phyloP scores from a whole-genome alignment of 1,140 invertebrate genomes.

The Drosophila pseudoananassae region DNA sequence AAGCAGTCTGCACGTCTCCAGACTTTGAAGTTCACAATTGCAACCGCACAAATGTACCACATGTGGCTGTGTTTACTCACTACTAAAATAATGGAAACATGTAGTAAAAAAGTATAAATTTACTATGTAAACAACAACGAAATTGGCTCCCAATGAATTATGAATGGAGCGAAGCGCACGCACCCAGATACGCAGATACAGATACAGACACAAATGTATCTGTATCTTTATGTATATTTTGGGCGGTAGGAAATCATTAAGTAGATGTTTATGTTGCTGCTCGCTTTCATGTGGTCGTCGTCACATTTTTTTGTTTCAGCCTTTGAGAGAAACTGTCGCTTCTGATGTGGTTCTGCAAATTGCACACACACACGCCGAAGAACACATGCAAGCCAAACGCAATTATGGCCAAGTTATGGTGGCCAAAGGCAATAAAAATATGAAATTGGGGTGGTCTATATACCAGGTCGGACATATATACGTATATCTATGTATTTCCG shows the following conservation, averaged over 20 bases:
- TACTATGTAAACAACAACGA: constrained; percentile 79
- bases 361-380: constrained; percentile 28
- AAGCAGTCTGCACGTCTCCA: constrained; percentile 64
- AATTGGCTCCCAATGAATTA: constrained; percentile 60
- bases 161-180: constrained; percentile 45
- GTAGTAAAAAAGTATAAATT: constrained; percentile 82
- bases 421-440: constrained; percentile 52
- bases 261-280: constrained; percentile 74
- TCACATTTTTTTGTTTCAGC: constrained; percentile 54
- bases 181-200: constrained; percentile 37
- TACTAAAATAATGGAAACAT: constrained; percentile 82
- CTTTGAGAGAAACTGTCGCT: constrained; percentile 63
- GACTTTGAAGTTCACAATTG: constrained; percentile 70
- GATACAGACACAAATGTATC: constrained; percentile 22
- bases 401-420: constrained; percentile 75
- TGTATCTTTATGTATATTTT: constrained; percentile 12
- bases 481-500: constrained; percentile 30
- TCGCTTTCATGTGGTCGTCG: constrained; percentile 78
- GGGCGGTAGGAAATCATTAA: constrained; percentile 72
- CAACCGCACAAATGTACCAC: constrained; percentile 56
- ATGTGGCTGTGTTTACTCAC: constrained; percentile 72
- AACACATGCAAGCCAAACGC: constrained; percentile 25
- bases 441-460: constrained; percentile 50
- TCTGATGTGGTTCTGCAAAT: constrained; percentile 72
- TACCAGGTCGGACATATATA: not conserved